Evolutionary conservation across 2,888 invertebrate species (phyloP).

Genomic region (Eilema caniola): DNA sequence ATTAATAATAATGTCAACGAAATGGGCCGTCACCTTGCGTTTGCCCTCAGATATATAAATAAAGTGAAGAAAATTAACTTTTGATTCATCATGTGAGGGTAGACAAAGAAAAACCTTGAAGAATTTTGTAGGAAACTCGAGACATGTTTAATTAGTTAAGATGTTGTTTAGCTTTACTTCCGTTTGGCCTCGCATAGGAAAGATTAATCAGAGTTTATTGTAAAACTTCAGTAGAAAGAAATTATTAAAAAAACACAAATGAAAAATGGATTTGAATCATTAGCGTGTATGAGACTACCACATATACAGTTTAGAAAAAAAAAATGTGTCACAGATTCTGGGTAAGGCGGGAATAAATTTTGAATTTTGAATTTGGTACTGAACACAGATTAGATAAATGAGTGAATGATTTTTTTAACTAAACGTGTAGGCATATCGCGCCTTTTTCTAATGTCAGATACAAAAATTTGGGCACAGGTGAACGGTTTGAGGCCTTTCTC

Average conservation of each 20-base stretch:
- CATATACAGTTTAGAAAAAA: not conserved
- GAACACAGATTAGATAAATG: not conserved
- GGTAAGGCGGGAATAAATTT: not conserved
- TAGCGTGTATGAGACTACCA: too few relatives aligned
- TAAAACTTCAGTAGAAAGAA: not conserved
- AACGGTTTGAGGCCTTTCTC: not conserved
- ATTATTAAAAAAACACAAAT: not conserved
- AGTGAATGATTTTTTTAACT: not conserved
- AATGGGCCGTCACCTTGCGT: conserved; percentile 44
- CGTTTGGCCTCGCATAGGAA: not conserved
- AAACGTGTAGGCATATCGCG: too few relatives aligned
- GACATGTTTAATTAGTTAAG: not conserved
- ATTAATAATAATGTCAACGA: conserved; percentile 24
- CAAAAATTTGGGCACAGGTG: not conserved
- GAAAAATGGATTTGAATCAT: too few relatives aligned
- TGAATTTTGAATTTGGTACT: not conserved
- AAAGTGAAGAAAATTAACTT: conserved; percentile 11
- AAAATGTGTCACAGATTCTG: not conserved
- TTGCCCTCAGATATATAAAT: conserved; percentile 43
- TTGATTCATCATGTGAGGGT: conserved; percentile 12
- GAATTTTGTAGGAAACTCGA: not conserved
- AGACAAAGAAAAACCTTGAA: conserved; percentile 15
- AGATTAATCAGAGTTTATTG: not conserved
- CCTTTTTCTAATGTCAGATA: too few relatives aligned
- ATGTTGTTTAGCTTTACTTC: not conserved